A percentile compares a stretch with the other conserved stretches of the same genome.
phyloP scores from a whole-genome alignment of 2,888 invertebrate species.

The Heliconius aoede region DNA sequence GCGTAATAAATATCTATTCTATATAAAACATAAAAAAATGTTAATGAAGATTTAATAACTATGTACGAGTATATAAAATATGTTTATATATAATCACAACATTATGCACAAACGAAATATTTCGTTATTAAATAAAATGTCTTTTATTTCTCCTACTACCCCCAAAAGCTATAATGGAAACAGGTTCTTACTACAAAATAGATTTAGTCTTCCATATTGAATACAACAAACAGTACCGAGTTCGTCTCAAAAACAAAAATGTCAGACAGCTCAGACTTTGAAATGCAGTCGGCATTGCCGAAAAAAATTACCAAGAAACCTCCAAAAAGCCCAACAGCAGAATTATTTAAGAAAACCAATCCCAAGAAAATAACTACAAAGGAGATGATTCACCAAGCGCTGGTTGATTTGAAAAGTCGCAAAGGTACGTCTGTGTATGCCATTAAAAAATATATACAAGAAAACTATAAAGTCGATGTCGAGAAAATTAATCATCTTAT shows the following conservation, averaged over 20 bases:
- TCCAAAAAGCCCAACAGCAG: constrained; percentile 30
- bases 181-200: constrained; percentile 23
- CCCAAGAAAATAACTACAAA: constrained; percentile 65
- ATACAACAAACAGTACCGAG: neutral
- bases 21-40: no score
- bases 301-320: constrained; percentile 51
- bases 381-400: constrained; percentile 66
- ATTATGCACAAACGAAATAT: neutral
- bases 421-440: constrained; percentile 74
- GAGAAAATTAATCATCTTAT: constrained; percentile 65
- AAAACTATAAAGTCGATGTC: constrained; percentile 61
- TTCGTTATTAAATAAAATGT: neutral
- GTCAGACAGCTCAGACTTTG: constrained; percentile 48
- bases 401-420: constrained; percentile 60
- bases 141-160: neutral
- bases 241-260: constrained; percentile 32
- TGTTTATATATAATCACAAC: neutral
- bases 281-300: constrained; percentile 52
- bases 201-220: neutral
- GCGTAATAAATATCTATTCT: no score
- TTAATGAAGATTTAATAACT: no score
- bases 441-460: constrained; percentile 69
- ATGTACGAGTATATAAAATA: neutral
- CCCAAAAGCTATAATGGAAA: neutral
- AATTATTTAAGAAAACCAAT: constrained; percentile 51